Evolutionary conservation across 2,113 vertebrate genomes (phyloP).

Genomic region (Ramphastos sulfuratus): DNA sequence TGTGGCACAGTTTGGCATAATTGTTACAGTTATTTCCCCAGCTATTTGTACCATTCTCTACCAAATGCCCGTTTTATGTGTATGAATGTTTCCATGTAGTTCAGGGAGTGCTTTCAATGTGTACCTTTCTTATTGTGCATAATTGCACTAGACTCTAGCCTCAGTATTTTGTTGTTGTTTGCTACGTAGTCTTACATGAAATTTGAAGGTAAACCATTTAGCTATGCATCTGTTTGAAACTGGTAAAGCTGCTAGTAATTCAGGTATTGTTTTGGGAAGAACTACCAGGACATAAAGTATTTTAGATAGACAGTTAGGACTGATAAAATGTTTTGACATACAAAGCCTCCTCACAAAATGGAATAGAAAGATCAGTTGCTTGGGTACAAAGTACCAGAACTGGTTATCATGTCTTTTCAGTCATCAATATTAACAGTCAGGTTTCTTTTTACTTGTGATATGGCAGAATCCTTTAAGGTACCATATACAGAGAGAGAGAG

Average conservation of each 20-base stretch:
- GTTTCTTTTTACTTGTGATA: slow-evolving; percentile 35
- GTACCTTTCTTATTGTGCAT: not conserved
- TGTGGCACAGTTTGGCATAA: not conserved
- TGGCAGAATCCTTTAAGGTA: not conserved
- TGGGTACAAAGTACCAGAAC: slow-evolving; percentile 5
- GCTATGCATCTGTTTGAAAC: not conserved
- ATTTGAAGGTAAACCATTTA: not conserved
- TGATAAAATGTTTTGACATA: not conserved
- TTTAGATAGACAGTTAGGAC: not conserved
- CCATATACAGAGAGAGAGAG: not conserved
- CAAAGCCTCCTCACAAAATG: not conserved
- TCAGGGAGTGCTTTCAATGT: not conserved
- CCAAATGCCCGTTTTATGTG: not conserved
- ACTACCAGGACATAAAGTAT: not conserved
- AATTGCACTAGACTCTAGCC: not conserved
- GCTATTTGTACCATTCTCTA: not conserved
- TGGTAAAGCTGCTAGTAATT: not conserved
- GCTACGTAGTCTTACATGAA: not conserved
- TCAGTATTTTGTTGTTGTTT: not conserved
- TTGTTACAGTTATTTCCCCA: not conserved
- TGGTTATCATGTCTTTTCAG: slow-evolving; percentile 13
- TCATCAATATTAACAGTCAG: not conserved
- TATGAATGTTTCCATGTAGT: not conserved
- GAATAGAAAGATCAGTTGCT: slow-evolving; percentile 10
- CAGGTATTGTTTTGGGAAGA: not conserved